Conservation (phyloP, 2,113 vertebrate species). For the Ceyx melanurus region DNA sequence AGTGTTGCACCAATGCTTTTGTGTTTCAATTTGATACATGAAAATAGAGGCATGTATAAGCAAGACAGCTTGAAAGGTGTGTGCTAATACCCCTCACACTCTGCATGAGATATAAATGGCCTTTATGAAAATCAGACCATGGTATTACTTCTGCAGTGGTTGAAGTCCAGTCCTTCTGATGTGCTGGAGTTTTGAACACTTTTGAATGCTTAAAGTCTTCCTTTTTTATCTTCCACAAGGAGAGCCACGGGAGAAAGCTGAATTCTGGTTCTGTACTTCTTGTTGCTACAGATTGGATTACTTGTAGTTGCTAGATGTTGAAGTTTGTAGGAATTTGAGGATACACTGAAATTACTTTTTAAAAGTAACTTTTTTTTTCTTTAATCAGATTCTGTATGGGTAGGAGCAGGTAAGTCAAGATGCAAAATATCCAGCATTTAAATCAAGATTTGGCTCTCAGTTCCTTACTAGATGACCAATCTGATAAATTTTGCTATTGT, state of each 20-base stretch:
- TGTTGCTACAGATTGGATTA: background rate
- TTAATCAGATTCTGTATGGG: background rate
- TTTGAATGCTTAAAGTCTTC: background rate
- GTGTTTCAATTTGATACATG: background rate
- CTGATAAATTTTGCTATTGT: background rate
- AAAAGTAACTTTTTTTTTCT: background rate
- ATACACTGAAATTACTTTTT: background rate
- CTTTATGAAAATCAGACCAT: background rate
- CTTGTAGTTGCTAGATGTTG: background rate
- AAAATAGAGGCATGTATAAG: background rate
- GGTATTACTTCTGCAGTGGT: background rate
- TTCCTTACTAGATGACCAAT: background rate
- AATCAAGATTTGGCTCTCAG: background rate
- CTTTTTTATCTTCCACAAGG: background rate
- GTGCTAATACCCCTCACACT: background rate
- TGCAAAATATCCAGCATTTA: background rate
- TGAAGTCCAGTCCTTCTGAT: background rate
- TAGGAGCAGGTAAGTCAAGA: background rate
- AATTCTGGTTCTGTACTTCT: background rate
- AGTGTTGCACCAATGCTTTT: background rate
- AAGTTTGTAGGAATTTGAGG: background rate
- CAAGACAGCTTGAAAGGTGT: background rate
- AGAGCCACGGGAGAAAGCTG: background rate
- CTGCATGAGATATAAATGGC: background rate
- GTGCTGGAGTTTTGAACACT: background rate